Conservation (phyloP, 1,140 invertebrate species). For the Saccostrea glomerata region DNA sequence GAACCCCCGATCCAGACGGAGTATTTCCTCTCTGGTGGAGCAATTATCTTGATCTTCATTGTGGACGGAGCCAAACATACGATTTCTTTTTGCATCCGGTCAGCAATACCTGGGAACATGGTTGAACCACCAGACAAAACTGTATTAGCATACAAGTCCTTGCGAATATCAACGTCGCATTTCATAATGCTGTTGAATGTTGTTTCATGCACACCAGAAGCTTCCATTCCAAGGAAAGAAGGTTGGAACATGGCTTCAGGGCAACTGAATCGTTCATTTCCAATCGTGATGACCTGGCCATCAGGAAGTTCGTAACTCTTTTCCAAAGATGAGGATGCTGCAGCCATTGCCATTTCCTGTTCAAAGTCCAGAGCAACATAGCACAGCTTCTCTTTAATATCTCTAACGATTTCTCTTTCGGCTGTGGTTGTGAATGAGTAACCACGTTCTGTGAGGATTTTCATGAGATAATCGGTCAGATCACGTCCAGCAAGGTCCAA, state of each 20-base stretch:
- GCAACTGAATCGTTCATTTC: too few relatives aligned
- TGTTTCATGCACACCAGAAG: too few relatives aligned
- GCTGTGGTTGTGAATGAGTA: conserved; percentile 84
- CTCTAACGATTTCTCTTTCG: conserved; percentile 93
- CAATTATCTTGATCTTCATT: too few relatives aligned
- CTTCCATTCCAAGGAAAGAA: too few relatives aligned
- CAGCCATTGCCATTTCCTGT: conserved; percentile 95
- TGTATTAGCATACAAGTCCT: conserved; percentile 93
- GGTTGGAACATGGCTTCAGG: too few relatives aligned
- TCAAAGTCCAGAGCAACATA: conserved; percentile 82
- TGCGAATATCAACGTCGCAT: too few relatives aligned
- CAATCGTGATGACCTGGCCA: too few relatives aligned
- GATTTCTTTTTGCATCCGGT: conserved; percentile 85
- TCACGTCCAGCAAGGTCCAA: conserved; percentile 94
- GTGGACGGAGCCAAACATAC: too few relatives aligned
- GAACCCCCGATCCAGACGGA: too few relatives aligned
- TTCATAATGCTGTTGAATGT: too few relatives aligned
- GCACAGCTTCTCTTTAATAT: conserved; percentile 86
- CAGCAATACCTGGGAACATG: conserved; percentile 81
- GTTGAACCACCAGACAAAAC: conserved; percentile 90
- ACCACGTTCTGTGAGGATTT: conserved; percentile 79
- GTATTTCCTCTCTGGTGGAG: too few relatives aligned
- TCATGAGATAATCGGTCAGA: conserved; percentile 60
- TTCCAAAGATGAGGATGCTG: conserved; percentile 71
- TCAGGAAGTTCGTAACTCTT: too few relatives aligned